Conservation (phyloP, 2,888 invertebrate species). For the Phyllotreta cruciferae region DNA sequence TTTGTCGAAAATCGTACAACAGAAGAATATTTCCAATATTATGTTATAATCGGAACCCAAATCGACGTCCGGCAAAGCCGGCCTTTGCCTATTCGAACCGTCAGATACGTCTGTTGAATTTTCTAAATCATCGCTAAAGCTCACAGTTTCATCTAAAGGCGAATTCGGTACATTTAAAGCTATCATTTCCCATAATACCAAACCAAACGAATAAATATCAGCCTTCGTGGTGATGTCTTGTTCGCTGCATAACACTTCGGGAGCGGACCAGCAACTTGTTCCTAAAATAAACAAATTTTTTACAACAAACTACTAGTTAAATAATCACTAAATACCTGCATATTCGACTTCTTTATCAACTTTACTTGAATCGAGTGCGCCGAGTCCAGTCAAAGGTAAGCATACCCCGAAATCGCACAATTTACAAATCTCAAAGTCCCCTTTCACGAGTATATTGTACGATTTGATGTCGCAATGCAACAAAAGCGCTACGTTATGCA, state of each 20-base stretch:
- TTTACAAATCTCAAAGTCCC: constrained; percentile 77
- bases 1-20: constrained; percentile 71
- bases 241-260: constrained; percentile 73
- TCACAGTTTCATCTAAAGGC: constrained; percentile 60
- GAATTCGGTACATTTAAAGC: constrained; percentile 71
- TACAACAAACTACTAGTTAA: background rate
- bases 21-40: constrained; percentile 73
- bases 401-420: constrained; percentile 88
- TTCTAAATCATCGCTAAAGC: constrained; percentile 22
- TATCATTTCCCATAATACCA: constrained; percentile 84
- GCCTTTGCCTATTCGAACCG: constrained; percentile 65
- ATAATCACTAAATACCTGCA: constrained; percentile 50
- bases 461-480: constrained; percentile 88
- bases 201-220: constrained; percentile 82
- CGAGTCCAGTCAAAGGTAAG: constrained; percentile 71
- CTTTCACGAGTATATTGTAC: constrained; percentile 79
- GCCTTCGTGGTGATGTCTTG: constrained; percentile 71
- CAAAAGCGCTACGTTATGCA: constrained; percentile 74
- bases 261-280: constrained; percentile 80
- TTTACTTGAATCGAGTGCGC: constrained; percentile 65
- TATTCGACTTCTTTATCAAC: constrained; percentile 66
- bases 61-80: constrained; percentile 67
- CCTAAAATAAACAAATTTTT: constrained; percentile 62
- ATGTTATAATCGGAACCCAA: constrained; percentile 67
- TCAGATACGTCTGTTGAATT: background rate